A percentile compares a stretch with the other conserved stretches of the same genome.
These are phyloP conservation scores for Meda fulgida DNA, from an alignment of 2,797 vertebrate species.

Conservation along the genomic window DNA sequence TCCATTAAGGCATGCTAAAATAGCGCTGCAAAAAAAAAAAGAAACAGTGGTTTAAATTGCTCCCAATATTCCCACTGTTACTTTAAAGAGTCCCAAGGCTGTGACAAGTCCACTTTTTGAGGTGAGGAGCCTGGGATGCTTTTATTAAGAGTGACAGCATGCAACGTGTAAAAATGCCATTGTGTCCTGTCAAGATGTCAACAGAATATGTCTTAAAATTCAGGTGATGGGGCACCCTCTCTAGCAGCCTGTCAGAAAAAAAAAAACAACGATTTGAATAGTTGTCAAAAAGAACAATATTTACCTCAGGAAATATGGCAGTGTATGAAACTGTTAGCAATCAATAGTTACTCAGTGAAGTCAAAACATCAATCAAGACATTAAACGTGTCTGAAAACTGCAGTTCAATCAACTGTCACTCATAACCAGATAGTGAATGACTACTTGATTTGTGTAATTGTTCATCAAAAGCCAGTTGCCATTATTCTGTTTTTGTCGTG, in stretches of 20 bases:
- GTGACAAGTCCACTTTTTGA: neutral
- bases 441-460: slow-evolving; percentile 18
- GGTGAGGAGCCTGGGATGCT: neutral
- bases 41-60: neutral
- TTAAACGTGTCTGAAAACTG: neutral
- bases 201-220: neutral
- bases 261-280: neutral
- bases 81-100: neutral
- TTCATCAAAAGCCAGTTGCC: neutral
- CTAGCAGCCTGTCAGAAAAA: neutral
- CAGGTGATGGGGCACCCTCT: neutral
- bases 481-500: neutral
- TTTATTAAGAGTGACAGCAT: slow-evolving; percentile 15
- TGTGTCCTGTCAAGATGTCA: slow-evolving; percentile 12
- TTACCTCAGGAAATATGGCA: neutral
- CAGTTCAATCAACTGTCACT: slow-evolving; percentile 7
- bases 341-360: neutral
- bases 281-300: neutral
- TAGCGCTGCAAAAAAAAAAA: no score
- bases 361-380: neutral
- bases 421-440: neutral
- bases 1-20: neutral
- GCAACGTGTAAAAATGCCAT: neutral
- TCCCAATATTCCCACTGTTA: neutral
- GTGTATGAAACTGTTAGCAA: neutral